These are phyloP conservation scores for Corythaeola cristata DNA, from an alignment of 2,113 vertebrate genomes.

Conservation along the genomic window DNA sequence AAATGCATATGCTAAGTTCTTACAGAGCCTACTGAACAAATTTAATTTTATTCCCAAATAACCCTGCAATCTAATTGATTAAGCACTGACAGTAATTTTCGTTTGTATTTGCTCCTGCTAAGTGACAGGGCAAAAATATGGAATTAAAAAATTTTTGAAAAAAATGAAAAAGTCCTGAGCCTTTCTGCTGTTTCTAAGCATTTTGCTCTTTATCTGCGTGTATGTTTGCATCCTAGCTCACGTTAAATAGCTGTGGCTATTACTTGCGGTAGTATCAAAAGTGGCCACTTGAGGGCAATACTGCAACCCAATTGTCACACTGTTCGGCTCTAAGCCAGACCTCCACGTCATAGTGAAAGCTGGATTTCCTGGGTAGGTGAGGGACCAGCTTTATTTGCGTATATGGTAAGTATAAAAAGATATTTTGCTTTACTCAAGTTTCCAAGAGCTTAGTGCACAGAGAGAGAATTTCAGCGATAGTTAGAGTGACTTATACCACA, in stretches of 20 bases:
- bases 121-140: neutral
- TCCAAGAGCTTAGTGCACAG: neutral
- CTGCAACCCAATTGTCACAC: neutral
- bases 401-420: neutral
- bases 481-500: neutral
- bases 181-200: neutral
- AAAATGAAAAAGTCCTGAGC: neutral
- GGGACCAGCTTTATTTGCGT: neutral
- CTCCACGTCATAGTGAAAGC: neutral
- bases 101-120: neutral
- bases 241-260: neutral
- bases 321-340: neutral
- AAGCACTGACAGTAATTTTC: neutral
- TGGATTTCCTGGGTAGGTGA: neutral
- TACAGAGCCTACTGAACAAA: neutral
- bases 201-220: neutral
- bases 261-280: neutral
- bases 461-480: neutral
- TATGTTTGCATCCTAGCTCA: neutral
- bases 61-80: neutral
- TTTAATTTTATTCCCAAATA: neutral
- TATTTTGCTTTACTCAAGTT: neutral
- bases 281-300: slow-evolving; percentile 70
- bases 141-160: neutral
- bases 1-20: neutral